Conservation (phyloP, 1,140 invertebrate species). For the Hetaerina americana region DNA sequence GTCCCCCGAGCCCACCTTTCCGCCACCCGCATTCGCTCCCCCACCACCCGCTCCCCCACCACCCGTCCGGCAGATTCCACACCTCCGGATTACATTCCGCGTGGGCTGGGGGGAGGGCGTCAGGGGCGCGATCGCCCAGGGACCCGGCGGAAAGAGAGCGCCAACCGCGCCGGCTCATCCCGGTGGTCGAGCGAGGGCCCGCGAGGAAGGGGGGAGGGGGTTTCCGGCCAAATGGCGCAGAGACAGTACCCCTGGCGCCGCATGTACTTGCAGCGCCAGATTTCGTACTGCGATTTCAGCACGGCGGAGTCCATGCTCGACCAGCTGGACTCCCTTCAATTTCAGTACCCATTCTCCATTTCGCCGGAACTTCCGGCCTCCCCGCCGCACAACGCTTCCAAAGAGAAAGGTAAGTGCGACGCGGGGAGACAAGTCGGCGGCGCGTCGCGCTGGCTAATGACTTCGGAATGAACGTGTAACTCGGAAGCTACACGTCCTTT, state of each 20-base stretch:
- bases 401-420: not conserved
- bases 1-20: too few species aligned
- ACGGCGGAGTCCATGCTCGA: slow-evolving; percentile 3
- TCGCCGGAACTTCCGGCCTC: slow-evolving; percentile 3
- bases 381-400: not conserved
- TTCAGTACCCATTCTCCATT: slow-evolving; percentile 6
- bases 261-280: slow-evolving; percentile 4
- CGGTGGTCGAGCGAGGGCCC: not conserved
- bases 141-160: not conserved
- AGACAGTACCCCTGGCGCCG: slow-evolving; percentile 4
- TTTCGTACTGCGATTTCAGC: slow-evolving; percentile 8
- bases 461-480: too few species aligned
- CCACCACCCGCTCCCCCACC: too few species aligned
- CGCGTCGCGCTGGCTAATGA: too few species aligned
- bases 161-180: not conserved
- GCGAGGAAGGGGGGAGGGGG: not conserved
- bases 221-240: slow-evolving; percentile 1
- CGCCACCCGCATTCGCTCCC: too few species aligned
- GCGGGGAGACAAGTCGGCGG: too few species aligned
- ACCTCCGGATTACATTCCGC: too few species aligned
- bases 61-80: too few species aligned
- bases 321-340: slow-evolving; percentile 2
- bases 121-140: not conserved
- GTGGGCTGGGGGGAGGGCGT: not conserved
- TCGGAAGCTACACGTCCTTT: too few species aligned